phyloP scores from a whole-genome alignment of 2,113 vertebrate species.

The Poeciliopsis prolifica region DNA sequence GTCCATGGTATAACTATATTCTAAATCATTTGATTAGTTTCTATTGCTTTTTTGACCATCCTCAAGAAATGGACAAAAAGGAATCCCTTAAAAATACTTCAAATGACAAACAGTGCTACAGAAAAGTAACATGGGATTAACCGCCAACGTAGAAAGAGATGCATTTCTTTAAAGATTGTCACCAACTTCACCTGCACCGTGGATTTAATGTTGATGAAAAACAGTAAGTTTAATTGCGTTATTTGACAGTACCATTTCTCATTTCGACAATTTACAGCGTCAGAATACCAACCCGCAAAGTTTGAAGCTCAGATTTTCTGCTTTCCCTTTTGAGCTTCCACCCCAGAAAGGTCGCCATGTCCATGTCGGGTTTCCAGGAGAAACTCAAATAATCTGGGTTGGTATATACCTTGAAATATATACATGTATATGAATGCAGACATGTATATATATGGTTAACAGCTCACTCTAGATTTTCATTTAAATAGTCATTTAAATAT shows the following conservation, averaged over 20 bases:
- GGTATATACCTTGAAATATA: conserved; percentile 38
- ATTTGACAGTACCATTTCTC: background rate
- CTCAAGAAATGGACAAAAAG: no score
- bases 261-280: background rate
- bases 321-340: rapidly evolving
- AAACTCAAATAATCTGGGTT: conserved; percentile 52
- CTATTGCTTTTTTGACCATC: no score
- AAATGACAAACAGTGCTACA: no score
- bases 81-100: no score
- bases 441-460: background rate
- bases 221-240: background rate
- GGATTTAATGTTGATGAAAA: background rate
- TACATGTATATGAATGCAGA: no score
- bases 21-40: no score
- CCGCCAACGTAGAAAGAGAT: background rate
- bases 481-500: background rate
- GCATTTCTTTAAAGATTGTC: background rate
- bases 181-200: background rate
- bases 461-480: background rate
- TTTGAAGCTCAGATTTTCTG: rapidly evolving
- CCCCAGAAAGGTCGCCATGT: rapidly evolving
- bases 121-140: no score
- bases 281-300: conserved; percentile 40
- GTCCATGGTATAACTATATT: no score
- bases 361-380: conserved; percentile 35